Conservation (phyloP, 1,140 invertebrate genomes). For the Brachionus plicatilis region DNA sequence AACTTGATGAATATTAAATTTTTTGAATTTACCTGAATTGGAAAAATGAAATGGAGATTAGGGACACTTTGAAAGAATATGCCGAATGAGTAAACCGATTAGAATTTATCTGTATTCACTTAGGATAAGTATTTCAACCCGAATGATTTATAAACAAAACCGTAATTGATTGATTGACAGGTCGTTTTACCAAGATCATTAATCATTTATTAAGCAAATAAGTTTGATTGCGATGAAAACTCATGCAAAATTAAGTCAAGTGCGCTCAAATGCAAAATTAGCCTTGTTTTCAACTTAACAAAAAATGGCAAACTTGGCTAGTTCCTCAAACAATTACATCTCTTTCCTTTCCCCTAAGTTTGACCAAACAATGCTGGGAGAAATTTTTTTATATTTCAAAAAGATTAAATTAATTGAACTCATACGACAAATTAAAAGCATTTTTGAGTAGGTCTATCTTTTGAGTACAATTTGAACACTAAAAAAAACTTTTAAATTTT, state of each 20-base stretch:
- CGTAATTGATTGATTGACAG: constrained; percentile 24
- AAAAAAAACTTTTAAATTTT: background rate
- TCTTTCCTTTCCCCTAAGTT: background rate
- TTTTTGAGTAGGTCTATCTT: background rate
- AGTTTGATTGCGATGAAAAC: background rate
- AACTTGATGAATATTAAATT: background rate
- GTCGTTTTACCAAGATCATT: background rate
- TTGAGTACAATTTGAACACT: background rate
- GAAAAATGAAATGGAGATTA: background rate
- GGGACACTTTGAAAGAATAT: background rate
- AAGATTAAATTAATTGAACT: background rate
- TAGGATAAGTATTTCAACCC: background rate
- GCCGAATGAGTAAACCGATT: background rate
- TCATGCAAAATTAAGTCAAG: background rate
- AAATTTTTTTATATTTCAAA: background rate
- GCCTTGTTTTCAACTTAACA: background rate
- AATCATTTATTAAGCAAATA: background rate
- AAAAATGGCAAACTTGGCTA: background rate
- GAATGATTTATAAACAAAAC: background rate
- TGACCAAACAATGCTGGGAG: background rate
- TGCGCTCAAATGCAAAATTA: background rate
- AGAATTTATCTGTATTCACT: background rate
- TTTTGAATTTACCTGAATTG: background rate
- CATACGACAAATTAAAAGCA: background rate
- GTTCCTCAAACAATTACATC: background rate